Evolutionary conservation across 2,113 vertebrate genomes (phyloP).

Genomic region (Tonatia bakeri): DNA sequence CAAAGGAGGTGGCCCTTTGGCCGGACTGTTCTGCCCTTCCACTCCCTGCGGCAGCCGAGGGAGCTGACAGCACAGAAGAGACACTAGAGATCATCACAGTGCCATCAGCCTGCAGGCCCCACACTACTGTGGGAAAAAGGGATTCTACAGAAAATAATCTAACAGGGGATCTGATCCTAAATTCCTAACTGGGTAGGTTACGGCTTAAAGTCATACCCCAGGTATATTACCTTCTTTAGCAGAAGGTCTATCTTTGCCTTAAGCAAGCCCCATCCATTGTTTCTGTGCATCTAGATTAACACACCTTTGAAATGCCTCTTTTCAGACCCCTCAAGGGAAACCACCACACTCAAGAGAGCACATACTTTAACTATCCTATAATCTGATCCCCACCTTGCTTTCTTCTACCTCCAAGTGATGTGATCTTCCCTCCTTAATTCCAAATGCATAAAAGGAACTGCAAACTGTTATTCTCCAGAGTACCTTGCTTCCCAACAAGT

Average conservation of each 20-base stretch:
- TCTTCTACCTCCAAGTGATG: not conserved
- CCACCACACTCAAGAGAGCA: not conserved
- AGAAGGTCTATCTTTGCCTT: too few relatives aligned
- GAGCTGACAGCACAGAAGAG: not conserved
- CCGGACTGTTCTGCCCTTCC: not conserved
- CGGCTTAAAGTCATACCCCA: not conserved
- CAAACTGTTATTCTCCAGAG: not conserved
- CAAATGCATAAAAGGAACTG: not conserved
- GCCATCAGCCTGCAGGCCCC: not conserved
- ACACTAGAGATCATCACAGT: not conserved
- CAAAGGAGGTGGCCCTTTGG: not conserved
- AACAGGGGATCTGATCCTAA: not conserved
- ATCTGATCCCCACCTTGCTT: not conserved
- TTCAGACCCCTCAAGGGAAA: not conserved
- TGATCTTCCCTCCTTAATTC: not conserved
- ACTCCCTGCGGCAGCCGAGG: not conserved
- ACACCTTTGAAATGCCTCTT: not conserved
- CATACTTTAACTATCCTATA: not conserved
- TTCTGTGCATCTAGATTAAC: not conserved
- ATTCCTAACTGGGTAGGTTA: not conserved
- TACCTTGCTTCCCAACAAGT: not conserved
- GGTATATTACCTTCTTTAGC: not conserved
- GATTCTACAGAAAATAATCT: not conserved
- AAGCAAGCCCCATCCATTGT: not conserved
- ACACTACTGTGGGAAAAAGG: not conserved